phyloP scores from a whole-genome alignment of 2,113 vertebrate genomes.

The Eclectus roratus region DNA sequence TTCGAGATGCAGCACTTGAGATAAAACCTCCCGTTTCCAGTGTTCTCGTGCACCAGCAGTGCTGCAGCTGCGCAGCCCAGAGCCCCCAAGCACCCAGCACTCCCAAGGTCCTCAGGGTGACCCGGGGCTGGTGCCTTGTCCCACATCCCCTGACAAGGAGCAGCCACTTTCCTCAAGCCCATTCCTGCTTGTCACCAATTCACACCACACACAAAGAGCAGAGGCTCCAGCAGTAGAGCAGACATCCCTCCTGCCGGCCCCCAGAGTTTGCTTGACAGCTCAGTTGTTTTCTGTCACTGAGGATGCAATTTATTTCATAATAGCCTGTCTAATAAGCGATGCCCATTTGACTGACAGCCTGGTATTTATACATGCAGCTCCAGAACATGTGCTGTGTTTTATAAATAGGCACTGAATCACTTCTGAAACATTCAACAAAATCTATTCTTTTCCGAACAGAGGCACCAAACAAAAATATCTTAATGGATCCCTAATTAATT shows the following conservation, averaged over 20 bases:
- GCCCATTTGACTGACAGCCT: constrained; percentile 66
- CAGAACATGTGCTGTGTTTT: constrained; percentile 53
- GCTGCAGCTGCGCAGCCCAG: neutral
- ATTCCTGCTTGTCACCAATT: neutral
- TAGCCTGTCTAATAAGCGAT: constrained; percentile 35
- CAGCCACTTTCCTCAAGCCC: neutral
- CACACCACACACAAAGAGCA: neutral
- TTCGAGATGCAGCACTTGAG: neutral
- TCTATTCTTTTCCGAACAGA: neutral
- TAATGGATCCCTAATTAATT: constrained; percentile 59
- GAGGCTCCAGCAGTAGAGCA: neutral
- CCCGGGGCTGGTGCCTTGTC: neutral
- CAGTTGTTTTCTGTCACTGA: constrained; percentile 57
- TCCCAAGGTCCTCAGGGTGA: rapidly evolving
- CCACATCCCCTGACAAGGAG: neutral
- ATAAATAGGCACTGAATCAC: constrained; percentile 42
- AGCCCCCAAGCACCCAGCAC: neutral
- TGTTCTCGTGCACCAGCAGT: neutral
- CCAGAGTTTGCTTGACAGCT: constrained; percentile 38
- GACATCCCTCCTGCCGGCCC: neutral
- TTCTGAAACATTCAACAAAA: constrained; percentile 14
- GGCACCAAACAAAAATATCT: constrained; percentile 50
- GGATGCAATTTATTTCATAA: constrained; percentile 59
- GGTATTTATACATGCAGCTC: constrained; percentile 27
- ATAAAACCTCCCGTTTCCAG: neutral